phyloP scores from a whole-genome alignment of 2,113 vertebrate genomes.

The Epinephelus cyanopodus region DNA sequence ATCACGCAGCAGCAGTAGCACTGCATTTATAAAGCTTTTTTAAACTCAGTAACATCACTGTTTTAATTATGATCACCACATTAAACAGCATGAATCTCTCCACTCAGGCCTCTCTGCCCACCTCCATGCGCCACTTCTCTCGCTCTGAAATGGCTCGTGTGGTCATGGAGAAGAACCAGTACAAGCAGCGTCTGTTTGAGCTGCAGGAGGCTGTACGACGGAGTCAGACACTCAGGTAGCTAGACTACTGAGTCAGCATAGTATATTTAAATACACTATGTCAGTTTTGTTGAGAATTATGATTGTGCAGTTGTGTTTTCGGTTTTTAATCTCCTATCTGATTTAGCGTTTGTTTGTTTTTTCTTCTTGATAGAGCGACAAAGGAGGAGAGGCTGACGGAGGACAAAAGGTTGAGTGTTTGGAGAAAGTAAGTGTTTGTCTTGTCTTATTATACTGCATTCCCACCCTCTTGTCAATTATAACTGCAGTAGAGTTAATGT shows the following conservation, averaged over 20 bases:
- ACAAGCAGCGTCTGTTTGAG: conserved; percentile 86
- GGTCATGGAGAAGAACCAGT: conserved; percentile 88
- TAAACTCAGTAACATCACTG: neutral
- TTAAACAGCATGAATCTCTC: conserved; percentile 13
- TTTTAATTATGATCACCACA: neutral
- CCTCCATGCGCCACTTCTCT: conserved; percentile 80
- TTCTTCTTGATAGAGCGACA: conserved; percentile 71
- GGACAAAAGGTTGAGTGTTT: conserved; percentile 79
- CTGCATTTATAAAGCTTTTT: neutral
- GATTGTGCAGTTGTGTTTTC: neutral
- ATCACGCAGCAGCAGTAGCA: neutral
- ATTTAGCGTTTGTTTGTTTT: neutral
- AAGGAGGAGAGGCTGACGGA: conserved; percentile 76
- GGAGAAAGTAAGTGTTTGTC: conserved; percentile 78
- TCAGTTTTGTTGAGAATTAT: neutral
- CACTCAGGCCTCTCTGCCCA: conserved; percentile 63
- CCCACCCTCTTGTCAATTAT: neutral
- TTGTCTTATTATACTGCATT: neutral
- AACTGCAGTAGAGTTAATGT: neutral
- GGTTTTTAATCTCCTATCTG: neutral
- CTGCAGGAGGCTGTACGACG: conserved; percentile 83
- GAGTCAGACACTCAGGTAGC: conserved; percentile 78
- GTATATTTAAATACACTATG: neutral
- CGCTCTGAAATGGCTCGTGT: conserved; percentile 87
- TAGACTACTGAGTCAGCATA: neutral